Evolutionary conservation across 1,140 invertebrate genomes (phyloP).

Genomic region (Aporrectodea caliginosa): DNA sequence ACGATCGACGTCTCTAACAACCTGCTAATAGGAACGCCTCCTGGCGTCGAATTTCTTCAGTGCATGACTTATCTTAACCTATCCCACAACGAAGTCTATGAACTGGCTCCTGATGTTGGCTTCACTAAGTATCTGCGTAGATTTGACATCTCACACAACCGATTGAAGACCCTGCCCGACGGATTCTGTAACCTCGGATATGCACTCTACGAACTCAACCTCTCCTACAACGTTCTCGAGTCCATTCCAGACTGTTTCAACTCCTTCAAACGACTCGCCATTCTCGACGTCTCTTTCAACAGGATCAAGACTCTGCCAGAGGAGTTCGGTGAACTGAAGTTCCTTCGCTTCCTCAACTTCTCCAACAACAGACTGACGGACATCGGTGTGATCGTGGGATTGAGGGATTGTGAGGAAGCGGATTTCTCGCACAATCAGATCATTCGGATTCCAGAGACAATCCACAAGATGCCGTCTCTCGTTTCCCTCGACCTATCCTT

Average conservation of each 20-base stretch:
- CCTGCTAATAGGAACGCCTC: constrained; percentile 43
- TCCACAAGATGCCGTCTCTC: constrained; percentile 44
- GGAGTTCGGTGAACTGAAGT: constrained; percentile 40
- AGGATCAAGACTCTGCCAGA: constrained; percentile 42
- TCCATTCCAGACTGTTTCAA: constrained; percentile 44
- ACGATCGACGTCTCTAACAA: constrained; percentile 47
- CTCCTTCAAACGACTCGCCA: constrained; percentile 39
- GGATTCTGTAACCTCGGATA: constrained; percentile 45
- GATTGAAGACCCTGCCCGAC: constrained; percentile 43
- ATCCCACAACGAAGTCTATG: constrained; percentile 45
- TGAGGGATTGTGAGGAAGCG: constrained; percentile 16
- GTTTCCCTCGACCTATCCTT: constrained; percentile 43
- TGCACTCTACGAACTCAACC: constrained; percentile 34
- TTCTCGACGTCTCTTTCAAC: constrained; percentile 46
- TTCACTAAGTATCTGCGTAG: constrained; percentile 45
- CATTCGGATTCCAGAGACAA: constrained; percentile 41
- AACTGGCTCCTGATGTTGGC: constrained; percentile 43
- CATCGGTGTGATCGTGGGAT: constrained; percentile 5
- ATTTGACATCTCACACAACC: constrained; percentile 45
- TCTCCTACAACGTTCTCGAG: constrained; percentile 13
- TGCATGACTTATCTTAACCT: constrained; percentile 47
- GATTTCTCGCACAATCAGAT: constrained; percentile 39
- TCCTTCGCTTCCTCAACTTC: constrained; percentile 41
- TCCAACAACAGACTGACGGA: constrained; percentile 33
- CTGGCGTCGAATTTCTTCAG: constrained; percentile 42